These are phyloP conservation scores for Peucedramus taeniatus DNA, from an alignment of 2,113 vertebrate species.

Conservation along the genomic window DNA sequence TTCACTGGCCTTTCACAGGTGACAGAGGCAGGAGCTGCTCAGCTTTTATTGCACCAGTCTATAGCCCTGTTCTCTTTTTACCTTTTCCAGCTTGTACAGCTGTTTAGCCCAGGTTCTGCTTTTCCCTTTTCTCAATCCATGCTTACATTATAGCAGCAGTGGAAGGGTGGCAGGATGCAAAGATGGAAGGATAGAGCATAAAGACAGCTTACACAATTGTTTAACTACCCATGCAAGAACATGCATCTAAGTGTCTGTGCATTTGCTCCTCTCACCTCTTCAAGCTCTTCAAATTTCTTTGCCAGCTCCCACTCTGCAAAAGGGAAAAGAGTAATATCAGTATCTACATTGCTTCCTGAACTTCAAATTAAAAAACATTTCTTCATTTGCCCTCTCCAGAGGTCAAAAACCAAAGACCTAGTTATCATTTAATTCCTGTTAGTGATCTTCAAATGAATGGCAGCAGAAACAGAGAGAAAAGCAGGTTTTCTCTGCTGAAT, in stretches of 20 bases:
- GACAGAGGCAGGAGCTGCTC: background rate
- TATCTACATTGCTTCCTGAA: background rate
- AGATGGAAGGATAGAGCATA: background rate
- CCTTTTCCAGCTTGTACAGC: background rate
- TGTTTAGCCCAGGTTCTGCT: background rate
- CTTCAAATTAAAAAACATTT: background rate
- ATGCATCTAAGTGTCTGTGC: background rate
- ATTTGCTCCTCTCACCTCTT: slow-evolving; percentile 51
- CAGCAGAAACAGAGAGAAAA: background rate
- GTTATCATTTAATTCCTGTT: background rate
- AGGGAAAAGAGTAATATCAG: background rate
- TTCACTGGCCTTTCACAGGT: background rate
- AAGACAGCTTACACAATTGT: background rate
- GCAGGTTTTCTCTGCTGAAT: background rate
- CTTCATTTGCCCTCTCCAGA: background rate
- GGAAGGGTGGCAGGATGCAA: background rate
- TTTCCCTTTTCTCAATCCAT: background rate
- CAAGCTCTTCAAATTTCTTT: slow-evolving; percentile 62
- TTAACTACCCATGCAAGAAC: background rate
- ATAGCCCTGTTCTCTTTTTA: background rate
- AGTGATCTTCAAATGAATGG: background rate
- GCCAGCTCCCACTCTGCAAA: slow-evolving; percentile 60
- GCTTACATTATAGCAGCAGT: background rate
- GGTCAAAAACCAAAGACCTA: background rate
- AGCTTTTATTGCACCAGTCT: background rate